A percentile compares a stretch with the other conserved stretches of the same genome.
Evolutionary conservation across 2,888 invertebrate genomes (phyloP).

Genomic region (Drosophila koepferae): DNA sequence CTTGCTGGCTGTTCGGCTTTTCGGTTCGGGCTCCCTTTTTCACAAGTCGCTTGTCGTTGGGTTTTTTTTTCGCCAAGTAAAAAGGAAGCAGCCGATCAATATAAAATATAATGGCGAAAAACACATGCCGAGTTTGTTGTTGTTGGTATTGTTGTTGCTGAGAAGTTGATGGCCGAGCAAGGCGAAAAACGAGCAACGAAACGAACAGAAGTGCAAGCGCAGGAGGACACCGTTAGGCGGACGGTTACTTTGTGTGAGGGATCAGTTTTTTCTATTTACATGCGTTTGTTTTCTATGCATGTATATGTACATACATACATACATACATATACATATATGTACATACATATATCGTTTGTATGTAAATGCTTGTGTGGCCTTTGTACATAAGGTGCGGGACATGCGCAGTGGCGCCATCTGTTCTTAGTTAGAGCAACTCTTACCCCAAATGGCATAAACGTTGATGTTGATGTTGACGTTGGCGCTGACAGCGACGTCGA

Average conservation of each 20-base stretch:
- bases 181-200: constrained; percentile 23
- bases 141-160: constrained; percentile 10
- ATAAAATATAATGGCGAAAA: constrained; percentile 58
- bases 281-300: constrained; percentile 30
- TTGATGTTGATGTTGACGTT: constrained; percentile 3
- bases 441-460: constrained; percentile 53
- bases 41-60: constrained; percentile 23
- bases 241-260: constrained; percentile 56
- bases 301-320: neutral
- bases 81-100: constrained; percentile 68
- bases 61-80: constrained; percentile 34
- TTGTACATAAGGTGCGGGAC: constrained; percentile 59
- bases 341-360: neutral
- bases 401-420: constrained; percentile 70
- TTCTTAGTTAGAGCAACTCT: constrained; percentile 47
- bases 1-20: constrained; percentile 38
- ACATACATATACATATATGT: neutral
- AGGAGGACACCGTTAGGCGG: constrained; percentile 65
- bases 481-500: constrained; percentile 2
- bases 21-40: constrained; percentile 58
- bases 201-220: constrained; percentile 39
- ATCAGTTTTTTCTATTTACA: constrained; percentile 69
- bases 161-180: constrained; percentile 14
- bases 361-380: constrained; percentile 18
- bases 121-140: constrained; percentile 30